phyloP scores from a whole-genome alignment of 2,113 vertebrate species.

The Bujurquina vittata region DNA sequence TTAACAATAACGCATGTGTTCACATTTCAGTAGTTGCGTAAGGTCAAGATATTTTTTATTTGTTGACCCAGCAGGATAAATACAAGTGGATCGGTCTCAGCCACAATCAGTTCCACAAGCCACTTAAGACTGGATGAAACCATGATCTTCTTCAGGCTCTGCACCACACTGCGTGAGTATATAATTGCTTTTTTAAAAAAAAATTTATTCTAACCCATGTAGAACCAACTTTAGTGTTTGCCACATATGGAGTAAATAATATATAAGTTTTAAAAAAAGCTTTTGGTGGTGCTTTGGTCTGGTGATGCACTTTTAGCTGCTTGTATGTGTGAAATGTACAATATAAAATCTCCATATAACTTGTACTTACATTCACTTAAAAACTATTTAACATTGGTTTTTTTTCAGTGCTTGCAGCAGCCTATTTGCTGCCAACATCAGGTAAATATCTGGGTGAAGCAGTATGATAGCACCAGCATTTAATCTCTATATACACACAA shows the following conservation, averaged over 20 bases:
- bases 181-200: not conserved
- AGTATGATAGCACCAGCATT: not conserved
- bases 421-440: constrained; percentile 25
- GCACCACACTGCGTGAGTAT: constrained; percentile 43
- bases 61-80: constrained; percentile 7
- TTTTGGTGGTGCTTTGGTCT: no score
- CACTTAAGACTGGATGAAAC: not conserved
- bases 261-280: no score
- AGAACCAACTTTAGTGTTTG: not conserved
- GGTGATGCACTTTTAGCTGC: no score
- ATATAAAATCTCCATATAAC: no score
- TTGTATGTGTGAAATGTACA: no score
- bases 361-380: not conserved
- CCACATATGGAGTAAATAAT: not conserved
- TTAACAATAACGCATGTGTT: not conserved
- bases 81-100: not conserved
- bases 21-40: not conserved
- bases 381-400: not conserved
- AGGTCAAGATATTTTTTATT: not conserved
- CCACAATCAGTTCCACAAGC: not conserved
- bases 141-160: constrained; percentile 38
- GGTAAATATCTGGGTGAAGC: constrained; percentile 17
- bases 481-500: not conserved
- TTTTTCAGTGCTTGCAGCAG: constrained; percentile 44
- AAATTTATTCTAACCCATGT: not conserved